Conservation (phyloP, 2,113 vertebrate genomes). For the Sebastes schlegelii region DNA sequence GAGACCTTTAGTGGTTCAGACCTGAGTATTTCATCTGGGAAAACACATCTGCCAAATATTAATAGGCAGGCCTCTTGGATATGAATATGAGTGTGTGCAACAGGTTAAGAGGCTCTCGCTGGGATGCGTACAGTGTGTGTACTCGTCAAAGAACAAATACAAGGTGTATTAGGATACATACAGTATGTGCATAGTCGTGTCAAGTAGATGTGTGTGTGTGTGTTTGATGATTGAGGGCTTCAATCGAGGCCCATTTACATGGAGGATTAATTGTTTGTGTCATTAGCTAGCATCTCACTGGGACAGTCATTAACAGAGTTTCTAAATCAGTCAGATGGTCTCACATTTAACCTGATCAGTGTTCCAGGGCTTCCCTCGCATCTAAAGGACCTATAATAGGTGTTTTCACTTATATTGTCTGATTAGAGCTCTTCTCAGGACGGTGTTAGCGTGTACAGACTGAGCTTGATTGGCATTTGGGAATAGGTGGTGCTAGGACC, state of each 20-base stretch:
- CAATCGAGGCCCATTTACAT: slow-evolving; percentile 61
- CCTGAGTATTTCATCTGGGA: slow-evolving; percentile 52
- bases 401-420: not conserved
- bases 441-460: not conserved
- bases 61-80: slow-evolving; percentile 36
- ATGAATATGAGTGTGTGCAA: slow-evolving; percentile 48
- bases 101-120: slow-evolving; percentile 51
- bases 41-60: slow-evolving; percentile 68
- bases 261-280: slow-evolving; percentile 55
- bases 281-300: slow-evolving; percentile 45
- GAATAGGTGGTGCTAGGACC: not conserved
- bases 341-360: slow-evolving; percentile 23
- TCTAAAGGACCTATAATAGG: not conserved
- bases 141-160: slow-evolving; percentile 6
- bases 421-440: not conserved
- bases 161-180: not conserved
- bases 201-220: not conserved
- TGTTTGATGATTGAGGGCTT: slow-evolving; percentile 32
- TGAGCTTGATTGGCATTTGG: too few relatives aligned
- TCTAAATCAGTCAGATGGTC: slow-evolving; percentile 42
- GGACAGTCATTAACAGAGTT: slow-evolving; percentile 52
- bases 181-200: not conserved
- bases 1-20: slow-evolving; percentile 57
- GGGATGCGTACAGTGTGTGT: slow-evolving; percentile 8
- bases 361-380: not conserved